phyloP scores from a whole-genome alignment of 2,888 invertebrate genomes.

The Isoperla grammatica region DNA sequence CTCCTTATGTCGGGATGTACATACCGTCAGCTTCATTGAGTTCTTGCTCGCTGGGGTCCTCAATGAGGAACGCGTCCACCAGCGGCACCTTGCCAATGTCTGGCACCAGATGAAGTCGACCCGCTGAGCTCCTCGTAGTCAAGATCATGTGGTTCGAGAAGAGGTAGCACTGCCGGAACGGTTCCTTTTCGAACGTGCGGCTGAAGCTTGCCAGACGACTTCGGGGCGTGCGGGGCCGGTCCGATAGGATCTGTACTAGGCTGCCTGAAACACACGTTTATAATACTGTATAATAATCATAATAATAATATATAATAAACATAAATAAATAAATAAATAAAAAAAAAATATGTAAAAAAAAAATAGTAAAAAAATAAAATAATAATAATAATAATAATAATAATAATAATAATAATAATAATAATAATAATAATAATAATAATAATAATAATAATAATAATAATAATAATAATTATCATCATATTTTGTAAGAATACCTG shows the following conservation, averaged over 20 bases:
- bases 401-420: no score
- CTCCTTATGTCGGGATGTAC: no score
- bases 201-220: slow-evolving; percentile 53
- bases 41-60: slow-evolving; percentile 68
- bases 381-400: no score
- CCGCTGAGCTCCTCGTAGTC: slow-evolving; percentile 74
- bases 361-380: no score
- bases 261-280: slow-evolving; percentile 58
- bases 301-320: background rate
- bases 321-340: background rate
- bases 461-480: no score
- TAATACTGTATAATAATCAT: background rate
- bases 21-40: slow-evolving; percentile 64
- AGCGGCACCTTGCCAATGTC: slow-evolving; percentile 75
- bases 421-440: no score
- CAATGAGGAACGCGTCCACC: slow-evolving; percentile 77
- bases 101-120: slow-evolving; percentile 79
- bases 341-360: no score
- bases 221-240: slow-evolving; percentile 52
- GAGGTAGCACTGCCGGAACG: slow-evolving; percentile 75
- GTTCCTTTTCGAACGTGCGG: slow-evolving; percentile 58
- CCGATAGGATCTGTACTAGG: slow-evolving; percentile 64
- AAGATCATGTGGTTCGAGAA: slow-evolving; percentile 87
- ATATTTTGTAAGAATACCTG: no score
- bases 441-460: no score